phyloP scores from a whole-genome alignment of 2,888 invertebrate species.

The Euclidia mi region DNA sequence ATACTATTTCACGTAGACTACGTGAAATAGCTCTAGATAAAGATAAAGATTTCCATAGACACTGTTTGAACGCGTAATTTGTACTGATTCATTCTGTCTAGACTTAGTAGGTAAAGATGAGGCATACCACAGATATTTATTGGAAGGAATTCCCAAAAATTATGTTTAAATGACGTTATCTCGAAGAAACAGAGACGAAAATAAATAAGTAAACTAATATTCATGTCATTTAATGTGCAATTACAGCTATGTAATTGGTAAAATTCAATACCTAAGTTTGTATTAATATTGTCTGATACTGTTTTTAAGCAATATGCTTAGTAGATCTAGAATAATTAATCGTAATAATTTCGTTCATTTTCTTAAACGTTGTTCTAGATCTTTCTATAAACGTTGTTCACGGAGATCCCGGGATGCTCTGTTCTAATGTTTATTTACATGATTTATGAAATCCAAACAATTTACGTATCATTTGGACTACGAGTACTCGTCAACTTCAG shows the following conservation, averaged over 20 bases:
- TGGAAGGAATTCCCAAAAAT: conserved; percentile 9
- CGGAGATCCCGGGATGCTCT: conserved; percentile 30
- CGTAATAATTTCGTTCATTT: background rate
- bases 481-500: conserved; percentile 12
- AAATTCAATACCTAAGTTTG: conserved; percentile 24
- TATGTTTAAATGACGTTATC: conserved; percentile 10
- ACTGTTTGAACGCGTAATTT: conserved; percentile 44
- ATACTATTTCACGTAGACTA: too few species aligned
- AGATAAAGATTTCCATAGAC: conserved; percentile 33
- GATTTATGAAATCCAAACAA: background rate
- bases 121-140: background rate
- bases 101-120: background rate
- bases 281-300: conserved; percentile 31
- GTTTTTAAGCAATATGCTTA: conserved; percentile 34
- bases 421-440: conserved; percentile 20
- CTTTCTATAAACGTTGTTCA: background rate
- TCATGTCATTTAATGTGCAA: conserved; percentile 16
- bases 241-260: conserved; percentile 22
- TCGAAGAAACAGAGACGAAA: conserved; percentile 6
- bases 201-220: conserved; percentile 26
- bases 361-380: background rate
- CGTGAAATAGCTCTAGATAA: conserved; percentile 27
- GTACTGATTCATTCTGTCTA: background rate
- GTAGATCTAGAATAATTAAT: conserved; percentile 25
- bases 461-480: conserved; percentile 1